These are phyloP conservation scores for Epinephelus awoara DNA, from an alignment of 2,797 vertebrate species.

Conservation along the genomic window DNA sequence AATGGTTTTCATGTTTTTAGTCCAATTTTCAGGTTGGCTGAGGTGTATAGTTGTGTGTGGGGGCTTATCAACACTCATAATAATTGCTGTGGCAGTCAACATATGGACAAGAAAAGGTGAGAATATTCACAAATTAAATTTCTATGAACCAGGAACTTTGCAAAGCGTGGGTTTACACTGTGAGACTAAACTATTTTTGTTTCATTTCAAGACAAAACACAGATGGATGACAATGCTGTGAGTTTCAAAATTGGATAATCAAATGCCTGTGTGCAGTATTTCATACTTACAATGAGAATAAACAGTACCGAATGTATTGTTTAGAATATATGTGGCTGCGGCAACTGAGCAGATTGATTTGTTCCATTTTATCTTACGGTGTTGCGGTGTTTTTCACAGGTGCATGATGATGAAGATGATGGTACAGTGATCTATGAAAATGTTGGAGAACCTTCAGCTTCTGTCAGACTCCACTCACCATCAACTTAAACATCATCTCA, in stretches of 20 bases:
- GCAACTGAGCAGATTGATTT: background rate
- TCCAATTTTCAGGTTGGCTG: background rate
- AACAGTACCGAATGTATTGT: too few species aligned
- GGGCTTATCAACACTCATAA: background rate
- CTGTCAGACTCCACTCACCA: constrained; percentile 1
- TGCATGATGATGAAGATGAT: background rate
- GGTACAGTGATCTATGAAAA: background rate
- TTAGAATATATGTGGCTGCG: background rate
- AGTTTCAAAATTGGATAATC: constrained; percentile 8
- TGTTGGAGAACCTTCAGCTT: background rate
- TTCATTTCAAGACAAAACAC: background rate
- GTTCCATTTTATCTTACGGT: background rate
- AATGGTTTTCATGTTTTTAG: too few species aligned
- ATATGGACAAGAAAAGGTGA: constrained; percentile 20
- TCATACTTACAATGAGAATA: too few species aligned
- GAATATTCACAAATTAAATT: too few species aligned
- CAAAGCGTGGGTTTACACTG: too few species aligned
- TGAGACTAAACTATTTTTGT: background rate
- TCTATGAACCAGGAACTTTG: background rate
- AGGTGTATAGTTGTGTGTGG: background rate
- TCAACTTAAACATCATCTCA: background rate
- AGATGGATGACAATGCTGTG: background rate
- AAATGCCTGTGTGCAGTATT: background rate
- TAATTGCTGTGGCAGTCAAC: background rate
- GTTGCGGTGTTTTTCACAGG: background rate